Base-by-base conservation (phyloP, 2,797 vertebrate species). In the Rhinichthys osculus region DNA sequence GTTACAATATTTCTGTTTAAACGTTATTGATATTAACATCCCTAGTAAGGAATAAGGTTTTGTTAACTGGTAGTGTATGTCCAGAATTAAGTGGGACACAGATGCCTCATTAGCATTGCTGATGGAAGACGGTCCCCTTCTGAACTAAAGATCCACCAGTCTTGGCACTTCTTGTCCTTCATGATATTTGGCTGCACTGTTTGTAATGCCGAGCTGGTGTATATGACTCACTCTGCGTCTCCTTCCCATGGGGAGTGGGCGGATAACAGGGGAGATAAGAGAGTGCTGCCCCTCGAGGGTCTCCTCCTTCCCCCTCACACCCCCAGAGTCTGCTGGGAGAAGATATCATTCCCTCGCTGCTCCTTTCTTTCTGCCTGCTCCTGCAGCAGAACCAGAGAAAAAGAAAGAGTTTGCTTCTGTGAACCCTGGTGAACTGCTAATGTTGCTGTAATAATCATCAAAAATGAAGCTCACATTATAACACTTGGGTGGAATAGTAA, bases 321-420 rank as follows among this genome's bases (percentile, higher is more conserved):
- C 66, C 62, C 59, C 62, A 30, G 62, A 80, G 62, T 89, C 89
- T 91, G 89, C 66, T 72, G 80, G 35, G 73, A 86, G 86, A 81
- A 90, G 89, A 90, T 90, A 90, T 83, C 80, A 77, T 35, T 79
- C 57, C 74, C 59, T 62, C 80, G 14, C 33, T 62, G 9, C 59
- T 54, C 50, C 70, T 57, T 14, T 57, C 13, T 27, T 35, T 79
- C 64, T 16, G n/a, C 64, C n/a, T 47, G 40, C 69, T n/a, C 74
- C 44, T 69, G 40, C 30, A 23, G 33, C 57, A 66, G 7, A 70
- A 16, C 11, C 16, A 30, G 30, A 69, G 35, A 14, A 70, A 40
- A 70, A 30, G 21, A 47, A 54, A 42, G 30, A 21, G 19, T 66
- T 71, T 23, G 23, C 47, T 38, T 73, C 21, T 71, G 19, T 38